phyloP scores from a whole-genome alignment of 2,113 vertebrate genomes.

The Albula glossodonta region DNA sequence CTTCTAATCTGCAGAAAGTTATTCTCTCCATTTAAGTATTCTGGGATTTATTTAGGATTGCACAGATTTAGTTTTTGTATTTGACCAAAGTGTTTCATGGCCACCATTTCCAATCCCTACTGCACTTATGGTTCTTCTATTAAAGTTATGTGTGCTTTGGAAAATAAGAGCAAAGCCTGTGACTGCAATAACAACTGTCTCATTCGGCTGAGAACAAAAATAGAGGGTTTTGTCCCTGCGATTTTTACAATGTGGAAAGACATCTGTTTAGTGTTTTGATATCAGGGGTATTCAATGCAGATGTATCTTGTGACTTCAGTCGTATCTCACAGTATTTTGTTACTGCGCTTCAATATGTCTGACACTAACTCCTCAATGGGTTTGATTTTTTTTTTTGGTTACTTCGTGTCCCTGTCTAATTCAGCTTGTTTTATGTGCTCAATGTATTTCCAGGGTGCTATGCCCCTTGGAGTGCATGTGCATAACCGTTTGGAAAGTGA shows the following conservation, averaged over 20 bases:
- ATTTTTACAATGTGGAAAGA: neutral
- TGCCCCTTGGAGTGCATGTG: neutral
- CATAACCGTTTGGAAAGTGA: too few relatives aligned
- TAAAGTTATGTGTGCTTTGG: constrained; percentile 5
- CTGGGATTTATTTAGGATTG: too few relatives aligned
- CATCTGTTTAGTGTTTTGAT: neutral
- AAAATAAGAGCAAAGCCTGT: neutral
- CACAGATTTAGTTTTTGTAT: too few relatives aligned
- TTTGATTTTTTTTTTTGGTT: too few relatives aligned
- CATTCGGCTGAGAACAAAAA: neutral
- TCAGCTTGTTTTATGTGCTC: neutral
- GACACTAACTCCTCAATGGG: too few relatives aligned
- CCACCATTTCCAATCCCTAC: neutral
- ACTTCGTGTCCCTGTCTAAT: neutral
- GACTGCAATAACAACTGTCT: neutral
- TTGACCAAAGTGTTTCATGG: too few relatives aligned
- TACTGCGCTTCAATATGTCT: neutral
- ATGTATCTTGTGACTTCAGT: neutral
- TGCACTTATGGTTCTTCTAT: neutral
- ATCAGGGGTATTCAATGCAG: neutral
- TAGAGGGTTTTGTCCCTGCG: neutral
- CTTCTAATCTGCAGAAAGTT: too few relatives aligned
- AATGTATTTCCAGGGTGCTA: neutral
- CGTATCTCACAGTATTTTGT: neutral
- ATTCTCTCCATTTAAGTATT: too few relatives aligned